A percentile compares a stretch with the other conserved stretches of the same genome.
These are phyloP conservation scores for Drosophila merina DNA, from an alignment of 2,888 invertebrate species.

Conservation along the genomic window DNA sequence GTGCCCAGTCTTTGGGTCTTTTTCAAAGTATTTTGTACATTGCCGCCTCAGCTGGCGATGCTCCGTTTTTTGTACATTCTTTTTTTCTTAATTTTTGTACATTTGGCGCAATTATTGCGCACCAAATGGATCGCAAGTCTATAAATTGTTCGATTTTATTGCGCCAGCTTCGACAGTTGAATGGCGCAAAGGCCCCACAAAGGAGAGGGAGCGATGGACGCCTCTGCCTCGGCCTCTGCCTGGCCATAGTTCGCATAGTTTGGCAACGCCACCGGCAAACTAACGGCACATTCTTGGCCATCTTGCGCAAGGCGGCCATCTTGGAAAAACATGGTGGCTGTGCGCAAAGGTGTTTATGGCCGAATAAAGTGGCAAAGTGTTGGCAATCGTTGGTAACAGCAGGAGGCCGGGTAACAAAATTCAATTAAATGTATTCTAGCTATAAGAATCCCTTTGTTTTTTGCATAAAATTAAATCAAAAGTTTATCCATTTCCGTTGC, in stretches of 20 bases:
- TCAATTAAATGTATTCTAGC: too few relatives aligned
- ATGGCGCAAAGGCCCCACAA: constrained; percentile 61
- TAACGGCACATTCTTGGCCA: constrained; percentile 59
- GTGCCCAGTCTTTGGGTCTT: constrained; percentile 25
- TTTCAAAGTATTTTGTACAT: constrained; percentile 41
- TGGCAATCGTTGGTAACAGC: constrained; percentile 49
- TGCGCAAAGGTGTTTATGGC: constrained; percentile 42
- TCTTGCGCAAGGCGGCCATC: constrained; percentile 76
- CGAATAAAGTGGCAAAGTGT: constrained; percentile 45
- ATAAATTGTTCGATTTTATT: constrained; percentile 81
- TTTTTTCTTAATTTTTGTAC: constrained; percentile 56
- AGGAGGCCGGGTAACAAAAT: constrained; percentile 12
- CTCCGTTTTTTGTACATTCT: constrained; percentile 15
- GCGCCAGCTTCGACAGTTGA: constrained; percentile 81
- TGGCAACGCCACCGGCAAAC: constrained; percentile 68
- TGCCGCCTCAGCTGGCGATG: constrained; percentile 6
- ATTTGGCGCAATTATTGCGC: constrained; percentile 77
- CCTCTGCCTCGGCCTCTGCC: constrained; percentile 18
- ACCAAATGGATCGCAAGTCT: constrained; percentile 75
- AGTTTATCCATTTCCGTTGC: background rate
- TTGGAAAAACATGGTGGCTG: constrained; percentile 43
- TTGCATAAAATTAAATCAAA: background rate
- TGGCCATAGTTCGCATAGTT: constrained; percentile 69
- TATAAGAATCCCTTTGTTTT: background rate
- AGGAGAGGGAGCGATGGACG: constrained; percentile 17